A percentile compares a stretch with the other conserved stretches of the same genome.
Conservation (phyloP, 2,888 invertebrate genomes). For the Mimachlamys varia region DNA sequence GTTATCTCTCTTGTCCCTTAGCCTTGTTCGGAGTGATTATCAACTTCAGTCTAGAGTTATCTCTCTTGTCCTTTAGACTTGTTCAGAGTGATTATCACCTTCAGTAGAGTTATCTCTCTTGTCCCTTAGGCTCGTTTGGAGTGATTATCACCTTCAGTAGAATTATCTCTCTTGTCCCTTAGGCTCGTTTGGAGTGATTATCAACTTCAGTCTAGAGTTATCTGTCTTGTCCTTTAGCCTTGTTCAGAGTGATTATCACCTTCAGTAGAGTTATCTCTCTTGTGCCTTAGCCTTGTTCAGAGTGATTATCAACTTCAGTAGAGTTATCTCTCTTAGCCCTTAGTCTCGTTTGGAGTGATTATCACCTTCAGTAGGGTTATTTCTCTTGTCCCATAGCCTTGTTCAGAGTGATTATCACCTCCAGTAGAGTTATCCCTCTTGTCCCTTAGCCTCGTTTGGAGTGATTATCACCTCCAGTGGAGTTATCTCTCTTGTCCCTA, state of each 20-base stretch:
- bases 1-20: background rate
- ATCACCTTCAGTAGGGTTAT: constrained; percentile 58
- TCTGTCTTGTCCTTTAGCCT: background rate
- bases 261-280: constrained; percentile 53
- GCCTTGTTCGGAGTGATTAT: too few relatives aligned
- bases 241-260: too few relatives aligned
- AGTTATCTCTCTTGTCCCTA: background rate
- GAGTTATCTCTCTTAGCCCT: background rate
- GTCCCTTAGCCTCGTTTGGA: background rate
- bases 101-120: constrained; percentile 52
- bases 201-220: too few relatives aligned
- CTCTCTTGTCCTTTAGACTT: background rate
- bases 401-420: too few relatives aligned
- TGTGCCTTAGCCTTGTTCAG: background rate
- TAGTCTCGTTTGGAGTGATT: too few relatives aligned
- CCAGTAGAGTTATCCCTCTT: constrained; percentile 52
- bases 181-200: too few relatives aligned
- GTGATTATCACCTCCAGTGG: too few relatives aligned
- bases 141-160: too few relatives aligned
- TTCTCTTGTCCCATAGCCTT: background rate
- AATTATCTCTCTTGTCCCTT: background rate
- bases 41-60: too few relatives aligned
- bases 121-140: background rate
- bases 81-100: too few relatives aligned
- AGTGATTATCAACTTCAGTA: too few relatives aligned